Conservation (phyloP, 2,888 invertebrate genomes). For the Prosapia bicincta region DNA sequence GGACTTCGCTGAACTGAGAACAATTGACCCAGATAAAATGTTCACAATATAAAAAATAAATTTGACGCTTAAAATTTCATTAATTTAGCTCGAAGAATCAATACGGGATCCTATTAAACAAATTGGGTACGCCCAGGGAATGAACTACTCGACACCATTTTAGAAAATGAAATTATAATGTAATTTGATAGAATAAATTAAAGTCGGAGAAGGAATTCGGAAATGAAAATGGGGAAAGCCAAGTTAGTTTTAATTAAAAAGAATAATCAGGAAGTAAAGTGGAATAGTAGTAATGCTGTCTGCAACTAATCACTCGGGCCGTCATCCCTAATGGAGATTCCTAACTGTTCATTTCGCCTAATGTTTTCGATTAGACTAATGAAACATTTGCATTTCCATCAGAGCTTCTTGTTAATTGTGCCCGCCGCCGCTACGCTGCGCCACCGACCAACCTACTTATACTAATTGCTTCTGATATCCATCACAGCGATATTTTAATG, state of each 20-base stretch:
- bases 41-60: not conserved
- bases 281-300: constrained; percentile 22
- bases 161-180: constrained; percentile 2
- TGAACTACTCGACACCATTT: not conserved
- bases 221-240: constrained; percentile 23
- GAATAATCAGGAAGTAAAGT: constrained; percentile 19
- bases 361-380: constrained; percentile 52
- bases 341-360: constrained; percentile 48
- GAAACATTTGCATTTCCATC: constrained; percentile 47
- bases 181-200: not conserved
- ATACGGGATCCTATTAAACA: not conserved
- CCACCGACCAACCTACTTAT: constrained; percentile 15
- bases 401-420: constrained; percentile 29
- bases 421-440: constrained; percentile 18
- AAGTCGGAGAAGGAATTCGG: constrained; percentile 14
- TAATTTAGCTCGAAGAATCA: not conserved
- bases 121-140: not conserved
- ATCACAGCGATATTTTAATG: constrained; percentile 14
- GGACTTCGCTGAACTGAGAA: too few relatives aligned
- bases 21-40: too few relatives aligned
- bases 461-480: constrained; percentile 27
- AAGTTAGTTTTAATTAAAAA: constrained; percentile 27
- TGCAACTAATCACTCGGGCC: constrained; percentile 25
- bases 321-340: constrained; percentile 29
- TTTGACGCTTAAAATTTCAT: not conserved